These are phyloP conservation scores for Caerostris extrusa DNA, from an alignment of 1,140 invertebrate genomes.

Conservation along the genomic window DNA sequence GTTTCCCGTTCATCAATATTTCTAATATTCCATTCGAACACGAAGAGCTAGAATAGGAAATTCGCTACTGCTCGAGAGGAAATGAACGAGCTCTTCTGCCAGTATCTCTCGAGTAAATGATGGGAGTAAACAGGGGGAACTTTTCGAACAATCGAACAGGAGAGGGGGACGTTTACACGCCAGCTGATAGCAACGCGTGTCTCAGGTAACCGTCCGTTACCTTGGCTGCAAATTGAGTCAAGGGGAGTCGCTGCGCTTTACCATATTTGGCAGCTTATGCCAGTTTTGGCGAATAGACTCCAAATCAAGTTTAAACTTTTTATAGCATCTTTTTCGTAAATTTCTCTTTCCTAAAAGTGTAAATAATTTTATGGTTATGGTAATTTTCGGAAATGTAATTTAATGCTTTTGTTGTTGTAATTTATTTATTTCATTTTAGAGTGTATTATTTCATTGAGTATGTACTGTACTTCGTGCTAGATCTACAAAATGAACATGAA, in stretches of 20 bases:
- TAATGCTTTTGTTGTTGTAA: no score
- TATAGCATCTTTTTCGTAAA: no score
- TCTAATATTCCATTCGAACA: neutral
- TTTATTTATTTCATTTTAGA: no score
- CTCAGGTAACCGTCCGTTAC: conserved; percentile 67
- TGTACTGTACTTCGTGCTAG: no score
- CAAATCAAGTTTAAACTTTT: no score
- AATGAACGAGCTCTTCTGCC: neutral
- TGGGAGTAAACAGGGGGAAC: conserved; percentile 1
- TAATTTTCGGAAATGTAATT: no score
- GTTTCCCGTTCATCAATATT: neutral
- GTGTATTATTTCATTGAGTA: no score
- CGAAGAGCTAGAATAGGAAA: neutral
- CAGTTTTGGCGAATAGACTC: neutral
- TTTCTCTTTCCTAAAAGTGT: no score
- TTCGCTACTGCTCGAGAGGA: neutral
- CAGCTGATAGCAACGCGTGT: conserved; percentile 66
- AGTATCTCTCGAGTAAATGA: conserved; percentile 1
- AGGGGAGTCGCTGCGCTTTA: neutral
- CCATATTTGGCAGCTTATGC: conserved; percentile 4
- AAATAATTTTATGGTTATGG: no score
- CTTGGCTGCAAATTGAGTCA: conserved; percentile 62
- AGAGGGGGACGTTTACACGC: conserved; percentile 14
- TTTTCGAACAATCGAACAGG: conserved; percentile 58
- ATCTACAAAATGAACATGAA: no score